These are phyloP conservation scores for Platanista minor DNA, from an alignment of 2,113 vertebrate species.

Conservation along the genomic window DNA sequence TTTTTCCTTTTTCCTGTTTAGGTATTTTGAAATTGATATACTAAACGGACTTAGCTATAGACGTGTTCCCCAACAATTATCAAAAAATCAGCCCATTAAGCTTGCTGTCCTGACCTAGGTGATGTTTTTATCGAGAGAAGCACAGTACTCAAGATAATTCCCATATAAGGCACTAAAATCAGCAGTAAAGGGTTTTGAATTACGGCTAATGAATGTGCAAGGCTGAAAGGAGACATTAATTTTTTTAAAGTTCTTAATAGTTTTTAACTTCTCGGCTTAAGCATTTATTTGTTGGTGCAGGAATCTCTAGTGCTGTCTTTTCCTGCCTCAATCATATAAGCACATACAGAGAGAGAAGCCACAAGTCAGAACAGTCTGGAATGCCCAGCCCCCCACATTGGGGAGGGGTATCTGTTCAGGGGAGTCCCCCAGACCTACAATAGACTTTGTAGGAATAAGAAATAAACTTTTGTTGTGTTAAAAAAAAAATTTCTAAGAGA, in stretches of 20 bases:
- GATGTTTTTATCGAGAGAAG: slow-evolving; percentile 33
- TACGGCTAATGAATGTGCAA: slow-evolving; percentile 33
- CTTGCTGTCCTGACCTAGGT: not conserved
- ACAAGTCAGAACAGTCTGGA: not conserved
- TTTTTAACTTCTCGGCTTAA: slow-evolving; percentile 9
- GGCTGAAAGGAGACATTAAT: slow-evolving; percentile 41
- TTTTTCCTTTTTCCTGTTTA: not conserved
- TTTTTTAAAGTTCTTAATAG: slow-evolving; percentile 46
- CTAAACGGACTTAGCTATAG: not conserved
- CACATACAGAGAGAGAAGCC: not conserved
- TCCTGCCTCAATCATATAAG: not conserved
- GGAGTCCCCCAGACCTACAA: not conserved
- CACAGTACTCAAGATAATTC: slow-evolving; percentile 27
- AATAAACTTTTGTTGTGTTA: not conserved
- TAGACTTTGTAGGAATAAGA: not conserved
- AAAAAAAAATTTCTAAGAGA: slow-evolving; percentile 33
- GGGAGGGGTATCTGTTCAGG: not conserved
- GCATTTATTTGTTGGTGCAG: not conserved
- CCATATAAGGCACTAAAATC: slow-evolving; percentile 2
- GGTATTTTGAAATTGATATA: not conserved
- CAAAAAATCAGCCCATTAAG: not conserved
- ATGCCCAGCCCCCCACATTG: not conserved
- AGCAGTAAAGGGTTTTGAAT: slow-evolving; percentile 45
- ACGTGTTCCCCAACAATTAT: slow-evolving; percentile 14
- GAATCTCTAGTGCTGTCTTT: not conserved